A percentile compares a stretch with the other conserved stretches of the same genome.
These are phyloP conservation scores for Callaeas wilsoni DNA, from an alignment of 2,113 vertebrate species.

Conservation along the genomic window DNA sequence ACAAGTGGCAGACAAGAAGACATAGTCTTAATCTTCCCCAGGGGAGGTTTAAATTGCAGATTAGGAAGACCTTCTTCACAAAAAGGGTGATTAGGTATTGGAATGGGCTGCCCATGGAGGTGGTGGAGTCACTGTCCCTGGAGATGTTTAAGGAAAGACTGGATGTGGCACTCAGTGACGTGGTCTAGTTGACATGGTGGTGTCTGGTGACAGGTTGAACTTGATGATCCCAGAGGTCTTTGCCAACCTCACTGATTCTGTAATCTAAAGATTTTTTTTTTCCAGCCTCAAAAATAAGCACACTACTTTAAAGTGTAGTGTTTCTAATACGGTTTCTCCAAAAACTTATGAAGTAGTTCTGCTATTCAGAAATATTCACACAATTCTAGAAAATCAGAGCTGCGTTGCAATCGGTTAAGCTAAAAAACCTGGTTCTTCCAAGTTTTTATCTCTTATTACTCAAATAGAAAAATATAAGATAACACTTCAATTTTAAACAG, in stretches of 20 bases:
- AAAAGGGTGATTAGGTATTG: neutral
- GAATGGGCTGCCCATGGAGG: neutral
- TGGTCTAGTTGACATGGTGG: fast-evolving
- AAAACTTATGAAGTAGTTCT: neutral
- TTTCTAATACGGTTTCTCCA: neutral
- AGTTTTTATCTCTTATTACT: neutral
- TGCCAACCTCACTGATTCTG: too few species aligned
- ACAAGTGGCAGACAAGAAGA: neutral
- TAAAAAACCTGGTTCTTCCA: neutral
- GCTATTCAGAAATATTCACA: neutral
- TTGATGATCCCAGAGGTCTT: neutral
- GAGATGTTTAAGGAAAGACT: neutral
- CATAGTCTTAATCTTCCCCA: neutral
- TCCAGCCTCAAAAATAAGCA: neutral
- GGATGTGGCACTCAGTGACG: neutral
- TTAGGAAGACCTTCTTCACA: neutral
- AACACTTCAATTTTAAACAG: neutral
- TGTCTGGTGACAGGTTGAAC: neutral
- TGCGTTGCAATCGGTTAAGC: neutral
- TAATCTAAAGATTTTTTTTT: neutral
- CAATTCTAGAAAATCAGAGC: neutral
- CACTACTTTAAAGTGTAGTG: neutral
- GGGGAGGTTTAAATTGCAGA: neutral
- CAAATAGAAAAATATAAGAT: neutral
- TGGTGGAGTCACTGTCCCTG: neutral